Percentiles rank a stretch among this genome's conserved stretches.
These are phyloP conservation scores for Sesamia inferens DNA, from an alignment of 2,888 invertebrate genomes.

Conservation along the genomic window DNA sequence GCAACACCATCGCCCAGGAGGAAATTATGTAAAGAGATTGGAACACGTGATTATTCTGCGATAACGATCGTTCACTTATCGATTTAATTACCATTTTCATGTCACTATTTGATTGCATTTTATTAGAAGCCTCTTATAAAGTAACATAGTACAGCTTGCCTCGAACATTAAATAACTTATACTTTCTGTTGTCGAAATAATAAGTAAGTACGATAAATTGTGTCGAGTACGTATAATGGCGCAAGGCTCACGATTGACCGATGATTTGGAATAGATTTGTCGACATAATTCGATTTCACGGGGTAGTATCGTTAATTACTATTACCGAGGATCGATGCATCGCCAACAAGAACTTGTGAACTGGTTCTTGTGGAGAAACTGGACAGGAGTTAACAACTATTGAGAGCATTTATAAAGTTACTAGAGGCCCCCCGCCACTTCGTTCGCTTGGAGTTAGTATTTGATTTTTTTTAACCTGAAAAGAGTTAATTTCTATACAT, in stretches of 20 bases:
- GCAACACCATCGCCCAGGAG: slow-evolving; percentile 40
- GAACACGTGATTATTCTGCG: slow-evolving; percentile 40
- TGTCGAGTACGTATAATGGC: slow-evolving; percentile 59
- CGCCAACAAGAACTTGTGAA: slow-evolving; percentile 72
- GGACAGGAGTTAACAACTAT: slow-evolving; percentile 81
- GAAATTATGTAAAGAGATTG: slow-evolving; percentile 56
- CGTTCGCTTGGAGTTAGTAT: too few relatives aligned
- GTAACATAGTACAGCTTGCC: background rate
- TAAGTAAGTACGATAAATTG: slow-evolving; percentile 67
- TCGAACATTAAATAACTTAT: slow-evolving; percentile 21
- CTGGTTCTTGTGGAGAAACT: slow-evolving; percentile 86
- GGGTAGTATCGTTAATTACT: slow-evolving; percentile 85
- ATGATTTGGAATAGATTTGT: slow-evolving; percentile 80
- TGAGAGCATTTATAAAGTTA: slow-evolving; percentile 72
- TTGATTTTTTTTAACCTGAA: too few relatives aligned
- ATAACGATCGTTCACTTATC: slow-evolving; percentile 49
- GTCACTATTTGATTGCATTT: slow-evolving; percentile 17
- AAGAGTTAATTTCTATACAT: too few relatives aligned
- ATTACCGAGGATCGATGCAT: slow-evolving; percentile 83
- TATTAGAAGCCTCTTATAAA: background rate
- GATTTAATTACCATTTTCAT: slow-evolving; percentile 26
- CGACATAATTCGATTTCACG: slow-evolving; percentile 85
- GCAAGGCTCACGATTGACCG: slow-evolving; percentile 69
- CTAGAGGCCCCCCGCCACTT: background rate
- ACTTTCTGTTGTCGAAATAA: slow-evolving; percentile 60